Percentiles rank a stretch among this genome's conserved stretches.
phyloP scores from a whole-genome alignment of 2,113 vertebrate genomes.

The Pagrus major region DNA sequence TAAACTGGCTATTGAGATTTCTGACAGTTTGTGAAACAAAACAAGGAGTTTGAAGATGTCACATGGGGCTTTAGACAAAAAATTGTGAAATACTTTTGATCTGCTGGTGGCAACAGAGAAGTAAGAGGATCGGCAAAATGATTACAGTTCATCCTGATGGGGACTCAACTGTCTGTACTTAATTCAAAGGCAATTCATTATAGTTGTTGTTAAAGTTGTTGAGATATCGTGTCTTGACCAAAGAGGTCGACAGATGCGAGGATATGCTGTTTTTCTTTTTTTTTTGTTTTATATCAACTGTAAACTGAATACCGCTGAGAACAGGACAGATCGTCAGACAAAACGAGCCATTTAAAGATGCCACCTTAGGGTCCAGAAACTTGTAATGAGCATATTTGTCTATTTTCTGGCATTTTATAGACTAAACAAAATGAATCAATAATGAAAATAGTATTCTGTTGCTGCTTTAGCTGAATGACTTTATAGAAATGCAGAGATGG shows the following conservation, averaged over 20 bases:
- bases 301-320: background rate
- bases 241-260: background rate
- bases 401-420: background rate
- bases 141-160: no score
- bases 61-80: background rate
- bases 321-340: background rate
- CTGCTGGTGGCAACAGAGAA: background rate
- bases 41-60: background rate
- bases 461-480: slow-evolving; percentile 4
- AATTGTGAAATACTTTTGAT: background rate
- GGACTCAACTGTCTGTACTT: background rate
- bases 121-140: background rate
- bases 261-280: background rate
- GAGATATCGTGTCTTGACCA: background rate
- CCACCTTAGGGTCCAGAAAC: background rate
- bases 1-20: background rate
- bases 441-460: background rate
- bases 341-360: background rate
- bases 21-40: background rate
- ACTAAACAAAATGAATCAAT: background rate
- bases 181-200: background rate
- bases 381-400: background rate
- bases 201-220: background rate
- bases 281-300: background rate
- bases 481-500: background rate